A percentile compares a stretch with the other conserved stretches of the same genome.
Conservation (phyloP, 2,888 invertebrate genomes). For the Drosophila crucigera region DNA sequence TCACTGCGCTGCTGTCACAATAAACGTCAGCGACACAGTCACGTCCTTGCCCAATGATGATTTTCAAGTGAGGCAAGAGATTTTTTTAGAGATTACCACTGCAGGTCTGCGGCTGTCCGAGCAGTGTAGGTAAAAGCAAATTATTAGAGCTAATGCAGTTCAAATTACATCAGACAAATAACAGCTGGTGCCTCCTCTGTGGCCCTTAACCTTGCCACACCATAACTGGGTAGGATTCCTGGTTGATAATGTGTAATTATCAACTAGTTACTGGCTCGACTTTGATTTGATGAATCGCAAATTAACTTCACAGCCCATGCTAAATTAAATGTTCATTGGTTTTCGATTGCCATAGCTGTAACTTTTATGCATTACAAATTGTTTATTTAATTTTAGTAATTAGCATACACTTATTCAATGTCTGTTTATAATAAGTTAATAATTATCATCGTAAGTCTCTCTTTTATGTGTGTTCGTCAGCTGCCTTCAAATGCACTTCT, state of each 20-base stretch:
- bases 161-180: conserved; percentile 55
- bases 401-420: neutral
- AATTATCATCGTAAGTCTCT: neutral
- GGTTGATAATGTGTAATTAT: conserved; percentile 27
- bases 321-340: neutral
- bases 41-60: conserved; percentile 70
- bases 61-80: conserved; percentile 62
- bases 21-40: conserved; percentile 66
- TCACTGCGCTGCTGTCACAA: conserved; percentile 64
- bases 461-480: conserved; percentile 1
- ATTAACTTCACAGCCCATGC: conserved; percentile 8
- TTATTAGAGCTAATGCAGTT: conserved; percentile 67
- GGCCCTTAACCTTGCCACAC: conserved; percentile 3
- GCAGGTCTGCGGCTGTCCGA: conserved; percentile 4
- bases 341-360: neutral
- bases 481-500: conserved; percentile 7
- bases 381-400: neutral
- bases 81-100: conserved; percentile 45
- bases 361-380: neutral
- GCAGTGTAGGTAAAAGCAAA: conserved; percentile 52
- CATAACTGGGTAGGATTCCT: conserved; percentile 44
- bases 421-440: conserved; percentile 2
- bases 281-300: conserved; percentile 3
- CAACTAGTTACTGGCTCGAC: conserved; percentile 9
- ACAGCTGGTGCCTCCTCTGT: conserved; percentile 55